Evolutionary conservation across 92 coral and sea anemone genomes (phyloP).

Genomic region (Porites evermanni): DNA sequence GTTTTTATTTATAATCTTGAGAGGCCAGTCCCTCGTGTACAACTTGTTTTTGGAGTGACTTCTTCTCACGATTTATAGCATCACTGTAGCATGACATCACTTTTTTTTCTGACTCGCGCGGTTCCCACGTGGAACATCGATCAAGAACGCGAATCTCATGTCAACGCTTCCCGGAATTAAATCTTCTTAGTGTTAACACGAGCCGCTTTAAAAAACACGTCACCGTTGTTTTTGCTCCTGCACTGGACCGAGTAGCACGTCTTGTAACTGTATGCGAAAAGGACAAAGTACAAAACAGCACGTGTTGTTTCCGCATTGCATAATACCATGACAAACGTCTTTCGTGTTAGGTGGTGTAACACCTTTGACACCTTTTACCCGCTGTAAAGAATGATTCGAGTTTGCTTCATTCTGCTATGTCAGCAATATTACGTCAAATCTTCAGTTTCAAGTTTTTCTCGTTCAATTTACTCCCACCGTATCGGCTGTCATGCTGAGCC

Average conservation of each 20-base stretch:
- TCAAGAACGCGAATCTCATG: neutral
- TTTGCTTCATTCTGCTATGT: neutral
- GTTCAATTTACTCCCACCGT: neutral
- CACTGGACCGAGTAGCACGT: neutral
- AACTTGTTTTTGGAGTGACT: too few relatives aligned
- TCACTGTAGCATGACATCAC: neutral
- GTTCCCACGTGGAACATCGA: neutral
- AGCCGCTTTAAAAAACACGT: neutral
- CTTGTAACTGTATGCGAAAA: neutral
- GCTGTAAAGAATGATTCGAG: neutral
- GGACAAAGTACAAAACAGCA: neutral
- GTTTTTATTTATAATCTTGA: too few relatives aligned
- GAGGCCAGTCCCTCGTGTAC: too few relatives aligned
- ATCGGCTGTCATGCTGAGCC: conserved; percentile 1
- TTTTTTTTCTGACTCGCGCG: neutral
- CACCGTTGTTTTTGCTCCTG: neutral
- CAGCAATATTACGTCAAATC: neutral
- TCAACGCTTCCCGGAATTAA: neutral
- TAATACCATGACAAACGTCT: neutral
- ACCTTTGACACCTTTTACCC: too few relatives aligned
- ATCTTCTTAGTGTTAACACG: neutral
- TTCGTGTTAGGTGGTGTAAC: neutral
- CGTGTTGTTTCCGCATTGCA: neutral
- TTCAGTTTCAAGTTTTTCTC: neutral
- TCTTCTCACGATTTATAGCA: neutral